Conservation (phyloP, 2,888 invertebrate genomes). For the Drosophila pullipes region DNA sequence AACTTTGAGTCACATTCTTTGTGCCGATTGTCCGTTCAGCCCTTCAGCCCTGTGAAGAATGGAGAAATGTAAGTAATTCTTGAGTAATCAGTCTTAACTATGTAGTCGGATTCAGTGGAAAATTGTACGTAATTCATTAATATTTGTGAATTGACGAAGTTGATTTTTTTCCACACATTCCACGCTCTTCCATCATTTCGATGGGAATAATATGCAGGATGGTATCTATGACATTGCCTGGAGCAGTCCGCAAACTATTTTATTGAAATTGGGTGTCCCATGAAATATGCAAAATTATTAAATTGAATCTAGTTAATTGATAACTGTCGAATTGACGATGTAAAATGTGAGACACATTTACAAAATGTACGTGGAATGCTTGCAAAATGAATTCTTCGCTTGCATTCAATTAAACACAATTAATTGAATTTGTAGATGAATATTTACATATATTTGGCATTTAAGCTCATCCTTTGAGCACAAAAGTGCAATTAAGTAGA, state of each 20-base stretch:
- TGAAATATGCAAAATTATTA: background rate
- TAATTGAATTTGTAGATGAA: constrained; percentile 4
- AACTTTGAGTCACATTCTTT: background rate
- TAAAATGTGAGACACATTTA: constrained; percentile 4
- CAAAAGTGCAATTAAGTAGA: constrained; percentile 21
- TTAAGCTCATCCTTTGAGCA: constrained; percentile 6
- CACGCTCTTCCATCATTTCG: no score
- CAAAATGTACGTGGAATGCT: background rate
- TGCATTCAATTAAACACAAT: background rate
- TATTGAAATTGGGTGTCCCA: background rate
- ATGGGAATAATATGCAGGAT: background rate
- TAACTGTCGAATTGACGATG: background rate
- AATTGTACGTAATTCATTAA: background rate
- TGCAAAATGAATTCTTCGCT: background rate
- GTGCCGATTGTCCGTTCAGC: background rate
- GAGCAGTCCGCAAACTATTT: background rate
- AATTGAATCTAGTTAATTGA: background rate
- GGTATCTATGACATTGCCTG: background rate
- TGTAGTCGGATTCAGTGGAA: background rate
- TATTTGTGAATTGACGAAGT: background rate
- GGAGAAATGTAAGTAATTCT: background rate
- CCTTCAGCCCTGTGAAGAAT: background rate
- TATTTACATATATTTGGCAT: constrained; percentile 14
- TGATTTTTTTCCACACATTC: background rate
- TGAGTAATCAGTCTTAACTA: background rate